Base-by-base conservation (phyloP, 2,888 invertebrate genomes). In the Thereva nobilitata region DNA sequence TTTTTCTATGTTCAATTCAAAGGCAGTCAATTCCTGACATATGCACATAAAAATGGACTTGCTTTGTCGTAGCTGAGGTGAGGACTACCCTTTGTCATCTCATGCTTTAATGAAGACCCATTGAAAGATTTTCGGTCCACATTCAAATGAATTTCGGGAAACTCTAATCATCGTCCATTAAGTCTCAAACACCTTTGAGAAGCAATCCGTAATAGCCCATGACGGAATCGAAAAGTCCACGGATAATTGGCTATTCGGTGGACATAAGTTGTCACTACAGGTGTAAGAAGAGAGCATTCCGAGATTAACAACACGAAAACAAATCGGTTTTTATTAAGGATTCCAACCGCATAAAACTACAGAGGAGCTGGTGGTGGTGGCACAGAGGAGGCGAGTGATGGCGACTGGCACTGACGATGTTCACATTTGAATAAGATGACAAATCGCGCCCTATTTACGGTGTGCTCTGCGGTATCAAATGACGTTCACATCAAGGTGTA, bases 381-480 rank as follows among this genome's bases (percentile, higher is more conserved):
- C 23, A 23, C 23, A 23, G 23, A 23, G 23, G 23, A 23, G 23
- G 23, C 23, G 2, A 23, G 23, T 23, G 23, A 23, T 23, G 23
- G 23, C 38, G 6, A 37, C 45, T 47, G 59, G 59, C 49, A 59
- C 59, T 59, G 59, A 59, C 59, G 38, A 47, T 59, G 45, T 41
- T 9, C 63, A 37, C 35, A 8, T 42, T 42, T 63, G 63, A 63
- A 64, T 64, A 53, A 64, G 44, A 64, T 64, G 64, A 64, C 64
- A 64, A 64, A 64, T 64, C 64, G 64, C 64, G 52, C 52, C 63
- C 63, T 63, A 50, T 49, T 61, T 61, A 49, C 61, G 40, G 49
- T 42, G 8, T 40, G 47, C 41, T 40, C 40, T 49, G 35, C 37
- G 38, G 47, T 61, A 49, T 61, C 49, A 61, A 61, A 61, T 61